Evolutionary conservation across 1,140 invertebrate species (phyloP), one percentile per base, ranked within the genome.

Genomic region (Vanessa atalanta): DNA sequence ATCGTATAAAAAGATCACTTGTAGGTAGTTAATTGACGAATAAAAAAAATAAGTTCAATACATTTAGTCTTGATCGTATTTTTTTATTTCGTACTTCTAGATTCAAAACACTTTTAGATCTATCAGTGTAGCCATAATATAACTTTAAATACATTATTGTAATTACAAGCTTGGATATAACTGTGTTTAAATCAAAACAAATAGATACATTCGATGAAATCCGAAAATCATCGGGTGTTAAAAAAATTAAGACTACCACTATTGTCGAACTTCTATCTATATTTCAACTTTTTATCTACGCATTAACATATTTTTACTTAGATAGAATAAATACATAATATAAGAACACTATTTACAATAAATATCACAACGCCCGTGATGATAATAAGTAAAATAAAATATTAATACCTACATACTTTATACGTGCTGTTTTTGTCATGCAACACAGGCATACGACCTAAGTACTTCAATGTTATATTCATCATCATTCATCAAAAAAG

Each of bases 341-440:
- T 64, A 43, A 23, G 53, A 13, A 61, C 57, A 61, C 55, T 73
- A 76, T 73, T 53, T 78, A 76, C 74, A 76, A 26, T 57, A 61
- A 70, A 70, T 75, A 79, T 79, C 77, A 79, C 78, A 79, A 79
- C 68, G 72, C 66, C 57, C 71, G 74, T 79, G 72, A 76, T 65
- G 55, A 57, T 8, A 61, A 15, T 31, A 61, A 37, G 23, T 23
- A 23, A 57, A 50, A 15, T 50, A 15, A 50, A 15, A 50, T 50
- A 57, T 23, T 26, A 11, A 9, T 37, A 43, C 6, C 26, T 31
- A 1, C 26, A 31, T 31, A 31, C 26, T n/a, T 60, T n/a, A 3
- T 61, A 61, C 26, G 57, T 57, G 55, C 55, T 57, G 20, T 57
- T 57, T 14, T 57, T 20, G 37, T 9, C 37, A 13, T 61, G 5